Evolutionary conservation across 1,140 invertebrate genomes (phyloP).

Genomic region (Chironomus tepperi): DNA sequence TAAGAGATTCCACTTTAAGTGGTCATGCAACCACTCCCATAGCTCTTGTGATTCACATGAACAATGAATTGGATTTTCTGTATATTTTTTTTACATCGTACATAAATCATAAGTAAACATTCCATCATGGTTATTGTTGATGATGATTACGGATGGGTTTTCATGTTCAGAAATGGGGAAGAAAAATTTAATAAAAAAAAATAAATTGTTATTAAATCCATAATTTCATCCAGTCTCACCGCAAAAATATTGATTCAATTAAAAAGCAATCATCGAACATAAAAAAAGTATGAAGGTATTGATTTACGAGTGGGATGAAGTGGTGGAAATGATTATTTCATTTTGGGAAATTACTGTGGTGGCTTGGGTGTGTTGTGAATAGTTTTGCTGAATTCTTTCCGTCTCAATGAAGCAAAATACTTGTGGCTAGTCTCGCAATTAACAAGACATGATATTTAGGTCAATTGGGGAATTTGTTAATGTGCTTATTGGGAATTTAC

Average conservation of each 20-base stretch:
- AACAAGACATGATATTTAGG: too few species aligned
- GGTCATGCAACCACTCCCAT: constrained; percentile 81
- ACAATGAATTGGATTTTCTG: constrained; percentile 76
- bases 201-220: neutral
- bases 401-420: too few species aligned
- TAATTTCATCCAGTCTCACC: too few species aligned
- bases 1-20: constrained; percentile 56
- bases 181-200: constrained; percentile 18
- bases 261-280: neutral
- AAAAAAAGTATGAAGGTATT: constrained; percentile 24
- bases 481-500: too few species aligned
- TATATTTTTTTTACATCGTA: neutral
- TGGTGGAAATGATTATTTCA: too few species aligned
- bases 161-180: neutral
- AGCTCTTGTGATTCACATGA: constrained; percentile 75
- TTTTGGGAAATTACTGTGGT: too few species aligned
- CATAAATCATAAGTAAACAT: neutral
- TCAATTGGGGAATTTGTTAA: too few species aligned
- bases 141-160: too few species aligned
- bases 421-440: too few species aligned
- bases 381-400: neutral
- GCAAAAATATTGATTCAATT: neutral
- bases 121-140: too few species aligned
- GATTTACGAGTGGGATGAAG: neutral
- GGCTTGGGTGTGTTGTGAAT: neutral